Conservation (phyloP, 2,797 vertebrate species). For the Ceryle rudis region DNA sequence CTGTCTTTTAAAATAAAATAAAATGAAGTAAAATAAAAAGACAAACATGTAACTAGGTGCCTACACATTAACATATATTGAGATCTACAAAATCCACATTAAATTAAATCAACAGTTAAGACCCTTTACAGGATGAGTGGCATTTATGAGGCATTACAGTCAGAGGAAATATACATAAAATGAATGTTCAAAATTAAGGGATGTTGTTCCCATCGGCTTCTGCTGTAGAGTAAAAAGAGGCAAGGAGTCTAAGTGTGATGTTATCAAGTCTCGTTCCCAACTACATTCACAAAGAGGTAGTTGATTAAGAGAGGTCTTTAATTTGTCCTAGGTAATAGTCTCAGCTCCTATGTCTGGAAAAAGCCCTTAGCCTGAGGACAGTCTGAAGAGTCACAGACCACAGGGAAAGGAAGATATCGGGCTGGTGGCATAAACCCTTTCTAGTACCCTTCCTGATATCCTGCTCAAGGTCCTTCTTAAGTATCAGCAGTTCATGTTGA, state of each 20-base stretch:
- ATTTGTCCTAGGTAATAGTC: not conserved
- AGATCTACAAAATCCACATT: not conserved
- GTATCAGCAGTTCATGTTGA: not conserved
- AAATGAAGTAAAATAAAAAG: not conserved
- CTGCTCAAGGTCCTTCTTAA: not conserved
- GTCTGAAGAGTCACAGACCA: not conserved
- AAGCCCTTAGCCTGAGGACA: not conserved
- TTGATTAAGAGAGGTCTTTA: not conserved
- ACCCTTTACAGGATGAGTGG: not conserved
- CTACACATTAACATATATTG: not conserved
- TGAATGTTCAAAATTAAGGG: not conserved
- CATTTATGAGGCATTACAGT: not conserved
- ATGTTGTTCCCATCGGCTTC: not conserved
- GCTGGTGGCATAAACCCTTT: not conserved
- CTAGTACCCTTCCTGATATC: not conserved
- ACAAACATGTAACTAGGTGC: not conserved
- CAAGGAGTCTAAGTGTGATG: not conserved
- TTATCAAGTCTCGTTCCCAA: not conserved
- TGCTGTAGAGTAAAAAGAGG: not conserved
- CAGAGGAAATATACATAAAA: not conserved
- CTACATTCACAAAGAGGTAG: not conserved
- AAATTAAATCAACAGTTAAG: not conserved
- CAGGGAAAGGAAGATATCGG: not conserved
- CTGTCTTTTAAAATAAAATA: not conserved
- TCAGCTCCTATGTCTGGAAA: not conserved